These are phyloP conservation scores for Epinephelus coioides DNA, from an alignment of 2,797 vertebrate species.

Conservation along the genomic window DNA sequence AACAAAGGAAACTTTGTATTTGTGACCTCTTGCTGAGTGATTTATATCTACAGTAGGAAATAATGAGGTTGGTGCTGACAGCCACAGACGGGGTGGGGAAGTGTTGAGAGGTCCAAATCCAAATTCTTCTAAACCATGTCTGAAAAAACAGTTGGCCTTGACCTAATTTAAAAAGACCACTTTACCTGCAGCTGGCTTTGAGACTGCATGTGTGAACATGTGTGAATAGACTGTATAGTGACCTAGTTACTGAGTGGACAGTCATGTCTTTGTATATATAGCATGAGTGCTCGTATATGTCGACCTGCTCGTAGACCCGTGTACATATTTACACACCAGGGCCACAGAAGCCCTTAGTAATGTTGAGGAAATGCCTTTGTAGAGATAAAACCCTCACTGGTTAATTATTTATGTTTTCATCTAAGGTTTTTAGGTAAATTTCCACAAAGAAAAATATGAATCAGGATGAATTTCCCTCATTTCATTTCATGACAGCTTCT, in stretches of 20 bases:
- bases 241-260: conserved; percentile 21
- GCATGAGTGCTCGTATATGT: background rate
- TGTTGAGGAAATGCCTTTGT: no score
- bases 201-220: background rate
- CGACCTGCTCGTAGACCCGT: background rate
- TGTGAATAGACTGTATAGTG: background rate
- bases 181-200: no score
- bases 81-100: background rate
- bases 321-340: background rate
- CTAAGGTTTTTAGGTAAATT: background rate
- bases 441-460: background rate
- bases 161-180: background rate
- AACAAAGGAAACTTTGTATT: background rate
- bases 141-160: background rate
- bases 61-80: background rate
- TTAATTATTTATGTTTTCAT: no score
- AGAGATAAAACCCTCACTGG: no score
- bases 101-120: background rate
- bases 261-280: background rate
- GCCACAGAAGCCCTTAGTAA: background rate
- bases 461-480: background rate
- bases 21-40: background rate
- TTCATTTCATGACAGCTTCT: background rate
- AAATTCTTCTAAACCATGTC: background rate
- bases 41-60: background rate